Evolutionary conservation across 1,140 invertebrate species (phyloP), one percentile per base, ranked within the genome.

Genomic region (Zaprionus nigranus): DNA sequence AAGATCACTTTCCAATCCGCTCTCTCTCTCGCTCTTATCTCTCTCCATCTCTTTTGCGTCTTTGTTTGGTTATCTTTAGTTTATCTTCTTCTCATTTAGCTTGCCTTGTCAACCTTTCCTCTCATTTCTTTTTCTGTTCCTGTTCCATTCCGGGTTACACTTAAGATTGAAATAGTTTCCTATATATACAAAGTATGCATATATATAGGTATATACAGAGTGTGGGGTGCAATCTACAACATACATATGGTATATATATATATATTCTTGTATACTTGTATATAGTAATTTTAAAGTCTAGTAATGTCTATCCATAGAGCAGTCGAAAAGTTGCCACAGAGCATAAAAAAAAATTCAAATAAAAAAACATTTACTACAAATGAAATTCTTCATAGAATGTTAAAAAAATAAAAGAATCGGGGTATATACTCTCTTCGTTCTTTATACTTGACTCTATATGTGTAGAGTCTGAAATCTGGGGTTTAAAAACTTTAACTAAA

Each of bases 1-100:
- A 75, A 70, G 40, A 75, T 75, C 59, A 70, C 66, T 40, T 58
- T 69, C 46, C 20, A 13, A 49, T 20, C 24, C 28, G 17, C 40
- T 59, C 34, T 66, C 34, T 56, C 20, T 65, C 54, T 13, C 5
- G 46, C 56, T 58, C 11, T 17, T 34, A 24, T 30, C 38, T 46
- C n/a, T 30, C 38, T 46, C n/a, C 22, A n/a, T 51, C 24, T 60
- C 22, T 36, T 13, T n/a, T 63, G 6, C 49, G 51, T 36, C 22
- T 17, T 2, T 28, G 22, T 51, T 17, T 49, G 15, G 46, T 51
- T 24, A 4, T 13, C 20, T 15, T 68, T 26, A 46, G n/a, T 59
- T 59, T 59, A 13, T 40, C 13, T 57, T 59, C 7, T 20, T 49
- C 4, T 13, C 22, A 22, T 24, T 51, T 20, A 51, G 20, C 30